A percentile compares a stretch with the other conserved stretches of the same genome.
These are phyloP conservation scores for Echeneis naucrates DNA, from an alignment of 2,797 vertebrate genomes.

Conservation along the genomic window DNA sequence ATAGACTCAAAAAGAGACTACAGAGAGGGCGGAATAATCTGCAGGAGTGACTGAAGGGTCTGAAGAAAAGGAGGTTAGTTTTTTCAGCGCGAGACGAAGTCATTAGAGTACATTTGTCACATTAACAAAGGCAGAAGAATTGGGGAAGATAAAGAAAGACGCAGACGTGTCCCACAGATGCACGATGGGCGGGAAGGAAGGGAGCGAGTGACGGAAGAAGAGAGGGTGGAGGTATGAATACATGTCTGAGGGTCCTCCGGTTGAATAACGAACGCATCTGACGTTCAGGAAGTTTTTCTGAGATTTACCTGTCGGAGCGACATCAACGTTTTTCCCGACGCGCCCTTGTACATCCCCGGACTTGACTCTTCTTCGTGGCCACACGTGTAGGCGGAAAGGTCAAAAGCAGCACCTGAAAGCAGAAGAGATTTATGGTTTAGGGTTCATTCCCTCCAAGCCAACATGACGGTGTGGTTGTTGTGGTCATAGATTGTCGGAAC, in stretches of 20 bases:
- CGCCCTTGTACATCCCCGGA: background rate
- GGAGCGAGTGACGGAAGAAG: constrained; percentile 38
- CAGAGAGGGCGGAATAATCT: constrained; percentile 66
- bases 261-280: too few species aligned
- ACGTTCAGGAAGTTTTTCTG: constrained; percentile 12
- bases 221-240: background rate
- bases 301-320: background rate
- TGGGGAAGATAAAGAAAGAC: constrained; percentile 64
- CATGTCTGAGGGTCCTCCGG: too few species aligned
- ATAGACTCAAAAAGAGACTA: constrained; percentile 61
- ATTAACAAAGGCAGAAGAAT: constrained; percentile 85
- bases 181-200: constrained; percentile 15
- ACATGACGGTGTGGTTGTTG: background rate
- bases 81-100: constrained; percentile 72
- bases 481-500: background rate
- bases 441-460: background rate
- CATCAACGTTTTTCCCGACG: background rate
- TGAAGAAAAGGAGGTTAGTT: constrained; percentile 70
- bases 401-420: background rate
- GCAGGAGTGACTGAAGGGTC: constrained; percentile 72
- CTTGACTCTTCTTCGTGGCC: background rate
- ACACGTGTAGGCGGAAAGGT: background rate
- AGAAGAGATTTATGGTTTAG: background rate
- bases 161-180: constrained; percentile 57
- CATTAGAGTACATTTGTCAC: constrained; percentile 85